phyloP scores from a whole-genome alignment of 2,888 invertebrate genomes.

The Mystacides longicornis region DNA sequence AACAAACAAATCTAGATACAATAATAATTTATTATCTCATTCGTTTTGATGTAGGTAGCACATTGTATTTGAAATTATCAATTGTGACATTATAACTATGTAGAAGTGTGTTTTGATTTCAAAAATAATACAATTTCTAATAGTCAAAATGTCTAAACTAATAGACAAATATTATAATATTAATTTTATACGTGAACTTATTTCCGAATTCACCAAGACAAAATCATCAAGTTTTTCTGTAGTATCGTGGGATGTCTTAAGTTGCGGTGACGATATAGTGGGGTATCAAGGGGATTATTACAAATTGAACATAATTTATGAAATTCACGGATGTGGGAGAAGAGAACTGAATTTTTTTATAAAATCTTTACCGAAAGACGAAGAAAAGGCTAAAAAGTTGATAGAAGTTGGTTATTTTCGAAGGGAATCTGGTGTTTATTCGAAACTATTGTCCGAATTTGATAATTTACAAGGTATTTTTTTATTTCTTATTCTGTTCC shows the following conservation, averaged over 20 bases:
- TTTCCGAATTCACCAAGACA: not conserved
- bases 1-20: too few relatives aligned
- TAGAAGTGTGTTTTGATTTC: too few relatives aligned
- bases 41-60: too few relatives aligned
- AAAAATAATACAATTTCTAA: too few relatives aligned
- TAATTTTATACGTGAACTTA: not conserved
- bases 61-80: too few relatives aligned
- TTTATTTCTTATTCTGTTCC: not conserved
- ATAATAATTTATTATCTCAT: too few relatives aligned
- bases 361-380: slow-evolving; percentile 18
- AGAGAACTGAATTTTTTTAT: slow-evolving; percentile 15
- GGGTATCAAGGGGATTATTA: slow-evolving; percentile 20
- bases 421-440: slow-evolving; percentile 17
- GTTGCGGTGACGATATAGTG: not conserved
- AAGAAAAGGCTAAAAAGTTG: slow-evolving; percentile 14
- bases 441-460: slow-evolving; percentile 22
- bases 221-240: too few relatives aligned
- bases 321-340: not conserved
- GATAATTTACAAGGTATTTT: slow-evolving; percentile 17
- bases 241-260: not conserved
- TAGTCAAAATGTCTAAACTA: too few relatives aligned
- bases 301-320: slow-evolving; percentile 3
- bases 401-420: slow-evolving; percentile 16
- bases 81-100: too few relatives aligned
- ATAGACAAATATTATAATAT: not conserved